Base-by-base conservation (phyloP, 92 coral and sea anemone species). In the Diadumene lineata region DNA sequence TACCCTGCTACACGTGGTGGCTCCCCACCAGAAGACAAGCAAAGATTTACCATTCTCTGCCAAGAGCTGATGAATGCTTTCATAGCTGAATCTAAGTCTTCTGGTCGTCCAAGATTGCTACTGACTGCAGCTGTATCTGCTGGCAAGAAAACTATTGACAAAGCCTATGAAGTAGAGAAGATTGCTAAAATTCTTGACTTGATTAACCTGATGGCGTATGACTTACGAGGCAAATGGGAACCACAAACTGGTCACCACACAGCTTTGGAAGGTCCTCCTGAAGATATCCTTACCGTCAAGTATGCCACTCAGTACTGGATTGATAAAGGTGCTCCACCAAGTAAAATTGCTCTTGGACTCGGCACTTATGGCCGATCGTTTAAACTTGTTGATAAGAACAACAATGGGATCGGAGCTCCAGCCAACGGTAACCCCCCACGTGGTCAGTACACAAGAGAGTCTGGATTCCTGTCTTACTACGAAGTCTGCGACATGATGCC, bases 151-250 rank as follows among this genome's bases (percentile, higher is more conserved):
- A 86, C 98, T 11, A 86, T 92, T 60, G 88, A 83, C 75, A 78
- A 80, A 44, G 94, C 91, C 11, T 89, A 86, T 56, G 92, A 90
- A 69, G 93, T 92, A 6, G 66, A 25, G 1, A 82, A 86, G 78
- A 68, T 93, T 34, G 91, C 85, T 11, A 70, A 79, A 66, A 24
- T 72, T 16, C 86, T 93, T 15, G 98, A 93, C 79, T 77, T 82
- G 68, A 86, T 93, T 29, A 90, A 93, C 69, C 77, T 93, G 82
- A 93, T 93, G 98, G 76, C 96, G 46, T 93, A 93, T 68, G 98
- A 93, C 65, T 84, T 93, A 38, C 91, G 86, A 50, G 97, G 98
- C 1, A 82, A 72, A 75, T 91, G 98, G 98, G 98, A 93, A 50
- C 51, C 23, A 28, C 67, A 50, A 18, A 93, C 98, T 0, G 97